A percentile compares a stretch with the other conserved stretches of the same genome.
Evolutionary conservation across 2,113 vertebrate species (phyloP).

Genomic region (Erythrocercus mccallii): DNA sequence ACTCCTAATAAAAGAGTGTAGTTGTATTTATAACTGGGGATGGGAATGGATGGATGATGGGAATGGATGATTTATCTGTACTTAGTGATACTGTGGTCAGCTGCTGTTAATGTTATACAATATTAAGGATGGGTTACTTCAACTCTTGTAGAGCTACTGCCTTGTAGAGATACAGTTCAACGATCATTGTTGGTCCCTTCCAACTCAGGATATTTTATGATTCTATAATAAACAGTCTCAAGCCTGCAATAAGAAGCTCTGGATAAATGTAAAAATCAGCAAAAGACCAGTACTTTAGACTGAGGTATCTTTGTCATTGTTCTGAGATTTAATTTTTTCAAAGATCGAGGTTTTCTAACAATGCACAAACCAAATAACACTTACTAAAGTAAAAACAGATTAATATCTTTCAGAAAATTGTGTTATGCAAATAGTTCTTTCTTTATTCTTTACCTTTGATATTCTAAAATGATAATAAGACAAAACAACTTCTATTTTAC

Average conservation of each 20-base stretch:
- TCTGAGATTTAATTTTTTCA: background rate
- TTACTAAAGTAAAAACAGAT: background rate
- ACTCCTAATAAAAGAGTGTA: background rate
- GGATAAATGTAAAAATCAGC: background rate
- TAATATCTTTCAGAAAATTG: background rate
- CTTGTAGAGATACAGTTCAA: background rate
- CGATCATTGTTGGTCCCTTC: background rate
- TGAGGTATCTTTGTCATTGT: background rate
- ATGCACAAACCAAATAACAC: background rate
- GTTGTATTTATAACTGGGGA: background rate
- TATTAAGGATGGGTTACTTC: background rate
- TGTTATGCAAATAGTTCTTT: background rate
- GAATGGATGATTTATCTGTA: background rate
- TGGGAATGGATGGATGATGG: no score
- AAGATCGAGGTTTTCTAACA: background rate
- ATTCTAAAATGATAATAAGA: background rate
- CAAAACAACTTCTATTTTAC: background rate
- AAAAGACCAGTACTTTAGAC: background rate
- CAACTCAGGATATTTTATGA: background rate
- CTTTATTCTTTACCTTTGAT: background rate
- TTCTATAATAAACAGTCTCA: background rate
- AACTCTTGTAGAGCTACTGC: background rate
- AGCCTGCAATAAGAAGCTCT: background rate
- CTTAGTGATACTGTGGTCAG: background rate
- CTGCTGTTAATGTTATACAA: background rate